Evolutionary conservation across 2,797 vertebrate genomes (phyloP), one percentile per base, ranked within the genome.

Genomic region (Spatula clypeata): DNA sequence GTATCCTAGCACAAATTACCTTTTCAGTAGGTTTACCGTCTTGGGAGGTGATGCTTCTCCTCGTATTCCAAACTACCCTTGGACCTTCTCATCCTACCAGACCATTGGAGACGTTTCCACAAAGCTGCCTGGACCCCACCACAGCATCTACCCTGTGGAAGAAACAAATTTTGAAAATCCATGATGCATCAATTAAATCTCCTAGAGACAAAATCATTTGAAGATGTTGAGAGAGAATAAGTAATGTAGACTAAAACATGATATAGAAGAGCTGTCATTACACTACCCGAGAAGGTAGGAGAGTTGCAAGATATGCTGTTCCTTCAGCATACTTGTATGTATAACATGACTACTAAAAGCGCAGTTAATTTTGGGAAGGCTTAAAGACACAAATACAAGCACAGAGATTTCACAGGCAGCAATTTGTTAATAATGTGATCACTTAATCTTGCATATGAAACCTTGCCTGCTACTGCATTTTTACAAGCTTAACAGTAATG

Each of bases 41-140:
- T 83, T 4, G 51, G 76, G 75, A 94, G 45, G 34, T 90, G 94
- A 81, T 86, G 85, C 6, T 81, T 94, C 85, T 94, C 86, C 67
- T 93, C 0, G 21, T 72, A 86, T 90, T 62, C 51, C 93, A 94
- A 88, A 90, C 91, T n/a, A 94, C 7, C 58, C 79, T 20, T 79
- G 79, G 85, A 91, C 42, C 61, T 94, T 93, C 87, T 93, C 91
- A 93, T 96, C 75, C 79, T 96, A 93, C 72, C 67, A 93, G 72
- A 72, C 79, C 87, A 83, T 11, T 87, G 87, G 51, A 94, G 93
- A 86, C 31, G 81, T 82, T 86, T 92, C 42, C 89, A 83, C 70
- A 90, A 79, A 93, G 76, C 66, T 95, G 79, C 38, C 58, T 91
- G 89, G 93, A 94, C 70, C 34, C 45, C 60, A 73, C 66, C 79